These are phyloP conservation scores for Cephus nigrinus DNA, from an alignment of 2,888 invertebrate species.

Conservation along the genomic window DNA sequence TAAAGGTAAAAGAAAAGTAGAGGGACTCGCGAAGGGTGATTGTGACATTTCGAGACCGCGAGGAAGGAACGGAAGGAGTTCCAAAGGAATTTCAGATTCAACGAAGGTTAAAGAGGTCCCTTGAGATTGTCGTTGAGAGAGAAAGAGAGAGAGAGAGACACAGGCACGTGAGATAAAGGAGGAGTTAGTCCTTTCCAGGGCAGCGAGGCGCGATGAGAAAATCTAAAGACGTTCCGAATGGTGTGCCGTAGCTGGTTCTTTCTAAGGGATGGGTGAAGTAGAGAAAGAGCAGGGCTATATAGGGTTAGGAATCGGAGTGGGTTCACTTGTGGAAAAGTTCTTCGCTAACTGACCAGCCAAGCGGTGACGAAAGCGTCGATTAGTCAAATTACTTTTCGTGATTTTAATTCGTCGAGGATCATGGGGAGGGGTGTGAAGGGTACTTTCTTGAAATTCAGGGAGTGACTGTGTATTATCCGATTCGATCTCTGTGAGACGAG, in stretches of 20 bases:
- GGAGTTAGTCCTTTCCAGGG: constrained; percentile 19
- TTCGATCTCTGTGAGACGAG: background rate
- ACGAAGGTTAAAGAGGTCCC: constrained; percentile 23
- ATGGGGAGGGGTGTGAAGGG: background rate
- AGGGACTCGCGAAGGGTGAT: constrained; percentile 3
- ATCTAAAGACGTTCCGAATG: constrained; percentile 28
- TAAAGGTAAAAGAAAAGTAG: background rate
- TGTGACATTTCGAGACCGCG: constrained; percentile 3
- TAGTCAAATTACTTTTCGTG: constrained; percentile 42
- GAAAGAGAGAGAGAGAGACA: constrained; percentile 2
- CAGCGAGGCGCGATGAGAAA: constrained; percentile 30
- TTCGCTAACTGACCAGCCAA: constrained; percentile 17
- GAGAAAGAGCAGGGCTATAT: background rate
- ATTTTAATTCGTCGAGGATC: constrained; percentile 30
- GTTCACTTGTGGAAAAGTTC: constrained; percentile 18
- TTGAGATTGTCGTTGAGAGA: constrained; percentile 26
- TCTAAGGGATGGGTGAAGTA: background rate
- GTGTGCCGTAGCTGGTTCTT: background rate
- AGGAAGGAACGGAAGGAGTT: constrained; percentile 3
- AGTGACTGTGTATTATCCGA: background rate
- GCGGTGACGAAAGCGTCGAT: constrained; percentile 27
- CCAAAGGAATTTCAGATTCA: constrained; percentile 2
- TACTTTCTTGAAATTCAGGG: background rate
- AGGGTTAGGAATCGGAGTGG: background rate
- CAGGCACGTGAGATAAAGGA: constrained; percentile 1